Evolutionary conservation across 1,140 invertebrate species (phyloP).

Genomic region (Macrocentrus cingulum): DNA sequence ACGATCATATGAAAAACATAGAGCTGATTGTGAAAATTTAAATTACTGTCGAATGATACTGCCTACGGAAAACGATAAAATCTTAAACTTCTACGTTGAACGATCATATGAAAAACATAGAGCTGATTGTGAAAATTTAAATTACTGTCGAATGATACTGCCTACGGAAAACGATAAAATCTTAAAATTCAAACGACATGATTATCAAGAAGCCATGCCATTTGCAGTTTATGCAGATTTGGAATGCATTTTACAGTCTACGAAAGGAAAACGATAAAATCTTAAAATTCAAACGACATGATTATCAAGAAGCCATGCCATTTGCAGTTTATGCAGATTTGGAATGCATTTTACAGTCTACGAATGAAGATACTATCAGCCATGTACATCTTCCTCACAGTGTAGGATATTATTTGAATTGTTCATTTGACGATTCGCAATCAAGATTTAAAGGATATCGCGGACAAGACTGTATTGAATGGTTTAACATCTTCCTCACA

Average conservation of each 20-base stretch:
- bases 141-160: conserved; percentile 12
- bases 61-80: too few relatives aligned
- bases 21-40: too few relatives aligned
- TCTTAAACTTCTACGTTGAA: conserved; percentile 10
- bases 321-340: too few relatives aligned
- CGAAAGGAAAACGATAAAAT: too few relatives aligned
- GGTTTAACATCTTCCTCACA: conserved; percentile 33
- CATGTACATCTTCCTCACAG: too few relatives aligned
- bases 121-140: conserved; percentile 17
- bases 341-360: too few relatives aligned
- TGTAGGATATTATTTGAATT: conserved; percentile 24
- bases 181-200: conserved; percentile 29
- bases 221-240: conserved; percentile 30
- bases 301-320: too few relatives aligned
- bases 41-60: too few relatives aligned
- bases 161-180: conserved; percentile 11
- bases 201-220: conserved; percentile 23
- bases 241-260: conserved; percentile 21
- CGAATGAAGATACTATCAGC: too few relatives aligned
- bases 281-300: too few relatives aligned
- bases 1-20: too few relatives aligned
- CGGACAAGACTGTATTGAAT: conserved; percentile 36
- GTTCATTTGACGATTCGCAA: conserved; percentile 12
- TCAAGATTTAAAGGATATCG: conserved; percentile 33
- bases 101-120: conserved; percentile 10